phyloP scores from a whole-genome alignment of 2,797 vertebrate species.

The Tauraco hartlaubi region DNA sequence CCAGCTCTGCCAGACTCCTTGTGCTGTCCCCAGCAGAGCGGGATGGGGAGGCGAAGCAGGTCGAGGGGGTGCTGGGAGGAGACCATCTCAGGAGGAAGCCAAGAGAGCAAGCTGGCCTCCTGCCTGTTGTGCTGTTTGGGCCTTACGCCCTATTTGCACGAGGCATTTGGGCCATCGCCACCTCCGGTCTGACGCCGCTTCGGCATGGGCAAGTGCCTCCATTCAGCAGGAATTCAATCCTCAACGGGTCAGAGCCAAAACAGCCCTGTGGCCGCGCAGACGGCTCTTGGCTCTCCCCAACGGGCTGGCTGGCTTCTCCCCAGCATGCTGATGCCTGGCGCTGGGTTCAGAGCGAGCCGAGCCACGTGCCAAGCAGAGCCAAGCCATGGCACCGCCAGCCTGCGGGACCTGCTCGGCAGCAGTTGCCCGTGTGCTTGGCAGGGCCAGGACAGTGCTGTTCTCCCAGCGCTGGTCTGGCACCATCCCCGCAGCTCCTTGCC shows the following conservation, averaged over 20 bases:
- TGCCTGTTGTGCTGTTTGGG: neutral
- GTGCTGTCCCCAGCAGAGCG: neutral
- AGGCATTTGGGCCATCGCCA: neutral
- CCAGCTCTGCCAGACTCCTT: neutral
- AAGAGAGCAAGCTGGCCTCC: neutral
- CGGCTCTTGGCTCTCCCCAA: neutral
- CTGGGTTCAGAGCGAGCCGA: neutral
- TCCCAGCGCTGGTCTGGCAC: neutral
- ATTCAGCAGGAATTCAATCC: neutral
- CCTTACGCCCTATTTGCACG: neutral
- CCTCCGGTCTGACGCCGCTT: neutral
- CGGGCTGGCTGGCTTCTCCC: slow-evolving; percentile 1
- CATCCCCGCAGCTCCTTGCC: neutral
- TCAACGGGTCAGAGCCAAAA: neutral
- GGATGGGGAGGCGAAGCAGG: neutral
- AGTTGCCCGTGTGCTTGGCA: fast-evolving
- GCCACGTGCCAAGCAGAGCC: neutral
- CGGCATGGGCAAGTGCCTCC: neutral
- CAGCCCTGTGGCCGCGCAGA: neutral
- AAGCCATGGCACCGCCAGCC: neutral
- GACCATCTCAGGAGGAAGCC: neutral
- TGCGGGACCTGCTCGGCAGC: neutral
- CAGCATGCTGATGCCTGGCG: neutral
- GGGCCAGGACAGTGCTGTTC: neutral
- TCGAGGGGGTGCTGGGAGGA: neutral